Evolutionary conservation across 2,888 invertebrate genomes (phyloP), one percentile per base, ranked within the genome.

Genomic region (Drosophila picticornis): DNA sequence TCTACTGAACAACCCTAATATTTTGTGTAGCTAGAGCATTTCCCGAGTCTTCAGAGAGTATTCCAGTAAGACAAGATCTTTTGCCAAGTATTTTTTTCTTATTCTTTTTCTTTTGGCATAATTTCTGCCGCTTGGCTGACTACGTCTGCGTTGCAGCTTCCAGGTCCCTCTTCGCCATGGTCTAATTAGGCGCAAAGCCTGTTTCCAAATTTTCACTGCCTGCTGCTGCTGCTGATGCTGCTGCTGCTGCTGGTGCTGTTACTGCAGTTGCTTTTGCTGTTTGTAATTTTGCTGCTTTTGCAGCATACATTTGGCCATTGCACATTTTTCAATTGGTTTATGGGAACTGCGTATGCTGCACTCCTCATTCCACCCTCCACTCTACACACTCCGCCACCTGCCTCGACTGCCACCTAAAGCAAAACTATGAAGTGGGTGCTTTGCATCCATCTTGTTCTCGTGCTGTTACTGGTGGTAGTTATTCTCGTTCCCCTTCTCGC

Each of bases 111-210:
- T 55, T 55, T 56, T 64, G 58, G 71, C 75, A 75, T 72, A 48
- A 88, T 84, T 88, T 75, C 63, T 81, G 77, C 74, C 77, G 70
- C 74, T 78, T 76, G 77, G 72, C 69, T 84, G 71, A 55, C 46
- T 57, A 51, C 66, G 64, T 72, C 67, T 59, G 70, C 84, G 68
- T 64, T 83, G 72, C 52, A 43, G 50, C 59, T 67, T 34, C 56
- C 56, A 69, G 32, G 43, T 36, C 40, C 34, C 50, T 48, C 53
- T 38, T 2, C 11, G 9, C 22, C 59, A 52, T 73, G 72, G 86
- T 90, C 90, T 85, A 85, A 85, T 85, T 85, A 85, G 90, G 90
- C 88, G 88, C 88, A 85, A 82, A 90, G 90, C 84, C 84, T 81
- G 88, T 84, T 90, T 75, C 76, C 84, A 90, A 89, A 89, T 86